Evolutionary conservation across 2,113 vertebrate genomes (phyloP), one percentile per base, ranked within the genome.

Genomic region (Oxyruncus cristatus): DNA sequence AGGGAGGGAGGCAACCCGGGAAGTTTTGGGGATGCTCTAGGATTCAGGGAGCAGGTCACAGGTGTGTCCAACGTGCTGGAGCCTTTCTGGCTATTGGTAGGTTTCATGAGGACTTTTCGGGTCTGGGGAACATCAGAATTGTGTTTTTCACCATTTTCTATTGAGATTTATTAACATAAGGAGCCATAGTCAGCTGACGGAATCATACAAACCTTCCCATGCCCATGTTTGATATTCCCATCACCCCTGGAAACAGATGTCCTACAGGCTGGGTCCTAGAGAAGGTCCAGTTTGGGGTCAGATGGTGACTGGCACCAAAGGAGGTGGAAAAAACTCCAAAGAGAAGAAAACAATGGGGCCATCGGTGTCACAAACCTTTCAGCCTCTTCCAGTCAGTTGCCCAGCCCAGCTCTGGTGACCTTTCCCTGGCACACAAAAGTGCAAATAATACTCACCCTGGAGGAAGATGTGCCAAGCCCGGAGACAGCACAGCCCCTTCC

Each of bases 101-200:
- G 39, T 70, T 87, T 78, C 18, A 4, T 2, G 27, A 50, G 30
- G 68, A 27, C 0, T 2, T 23, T 52, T 77, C 0, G 0, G 33
- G 27, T 75, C 23, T 68, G 23, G 8, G 27, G 23, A 23, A 19
- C 8, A 14, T n/a, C 0, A 12, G 62, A 32, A 44, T 73, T 83
- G 6, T 41, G 24, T 67, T 92, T 75, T n/a, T 24, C 20, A 42
- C 3, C 0, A 0, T 33, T 81, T 81, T 32, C 30, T 20, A 4
- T 6, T 35, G 37, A 62, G 15, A 27, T 28, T 89, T 75, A 58
- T 63, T 74, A 49, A n/a, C 23, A 5, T 21, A 37, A 84, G 30
- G 24, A 73, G 18, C 24, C 11, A 6, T 2, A 32, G 22, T 12
- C 53, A 39, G 49, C 6, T 66, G 27, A 22, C 73, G 50, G 15